These are phyloP conservation scores for Antigone vipio DNA, from an alignment of 2,113 vertebrate genomes.

Conservation along the genomic window DNA sequence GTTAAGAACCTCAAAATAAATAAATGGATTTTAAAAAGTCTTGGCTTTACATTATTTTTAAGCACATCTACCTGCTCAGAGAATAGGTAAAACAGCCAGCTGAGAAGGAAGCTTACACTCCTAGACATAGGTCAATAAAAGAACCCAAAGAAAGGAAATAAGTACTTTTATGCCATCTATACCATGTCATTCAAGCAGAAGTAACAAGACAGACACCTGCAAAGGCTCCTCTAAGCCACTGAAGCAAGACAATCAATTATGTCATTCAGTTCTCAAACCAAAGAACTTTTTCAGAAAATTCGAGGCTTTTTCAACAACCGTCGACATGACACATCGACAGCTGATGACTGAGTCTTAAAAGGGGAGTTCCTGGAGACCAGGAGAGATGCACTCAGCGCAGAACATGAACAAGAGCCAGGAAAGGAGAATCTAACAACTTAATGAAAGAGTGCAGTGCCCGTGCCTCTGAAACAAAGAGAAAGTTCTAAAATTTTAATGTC, in stretches of 20 bases:
- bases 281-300: neutral
- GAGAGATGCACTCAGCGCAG: neutral
- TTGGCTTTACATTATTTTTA: neutral
- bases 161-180: neutral
- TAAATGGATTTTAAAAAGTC: neutral
- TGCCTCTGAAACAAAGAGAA: neutral
- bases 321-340: neutral
- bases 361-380: neutral
- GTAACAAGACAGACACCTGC: neutral
- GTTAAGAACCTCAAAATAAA: neutral
- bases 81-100: neutral
- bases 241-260: neutral
- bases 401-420: neutral
- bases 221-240: neutral
- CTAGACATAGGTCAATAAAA: neutral
- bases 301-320: neutral
- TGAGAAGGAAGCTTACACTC: neutral
- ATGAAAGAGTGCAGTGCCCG: rapidly evolving
- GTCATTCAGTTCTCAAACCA: neutral
- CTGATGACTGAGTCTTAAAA: neutral
- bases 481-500: slow-evolving; percentile 7
- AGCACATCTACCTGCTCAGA: neutral
- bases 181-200: neutral
- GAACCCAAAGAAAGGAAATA: neutral
- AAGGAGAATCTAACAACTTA: neutral